These are phyloP conservation scores for Acanthisitta chloris DNA, from an alignment of 2,113 vertebrate species.

Conservation along the genomic window DNA sequence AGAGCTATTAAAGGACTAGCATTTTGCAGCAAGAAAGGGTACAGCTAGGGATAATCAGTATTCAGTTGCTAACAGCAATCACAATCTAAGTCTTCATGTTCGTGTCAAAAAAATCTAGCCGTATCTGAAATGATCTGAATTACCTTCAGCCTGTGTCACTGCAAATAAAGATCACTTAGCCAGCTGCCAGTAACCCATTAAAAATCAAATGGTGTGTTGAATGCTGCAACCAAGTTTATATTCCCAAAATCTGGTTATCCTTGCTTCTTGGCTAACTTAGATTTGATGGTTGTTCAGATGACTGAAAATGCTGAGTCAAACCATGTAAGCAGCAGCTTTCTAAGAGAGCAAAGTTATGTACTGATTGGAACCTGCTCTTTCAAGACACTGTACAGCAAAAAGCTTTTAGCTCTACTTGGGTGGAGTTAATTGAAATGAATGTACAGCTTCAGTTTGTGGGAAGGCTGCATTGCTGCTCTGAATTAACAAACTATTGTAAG, in stretches of 20 bases:
- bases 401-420: background rate
- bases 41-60: background rate
- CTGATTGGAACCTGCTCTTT: background rate
- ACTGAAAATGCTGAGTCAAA: background rate
- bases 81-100: background rate
- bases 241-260: background rate
- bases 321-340: background rate
- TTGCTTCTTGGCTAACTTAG: background rate
- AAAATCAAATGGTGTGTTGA: background rate
- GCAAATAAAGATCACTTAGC: background rate
- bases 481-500: background rate
- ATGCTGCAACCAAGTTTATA: background rate
- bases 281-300: background rate
- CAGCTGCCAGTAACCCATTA: background rate
- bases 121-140: background rate
- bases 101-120: background rate
- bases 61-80: background rate
- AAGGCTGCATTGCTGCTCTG: background rate
- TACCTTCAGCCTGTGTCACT: background rate
- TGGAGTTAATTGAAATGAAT: background rate
- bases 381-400: rapidly evolving
- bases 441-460: background rate
- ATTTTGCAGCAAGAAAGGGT: background rate
- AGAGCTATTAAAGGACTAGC: background rate
- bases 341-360: background rate